phyloP scores from a whole-genome alignment of 2,888 invertebrate species.

The Pachycephus smyrnensis region DNA sequence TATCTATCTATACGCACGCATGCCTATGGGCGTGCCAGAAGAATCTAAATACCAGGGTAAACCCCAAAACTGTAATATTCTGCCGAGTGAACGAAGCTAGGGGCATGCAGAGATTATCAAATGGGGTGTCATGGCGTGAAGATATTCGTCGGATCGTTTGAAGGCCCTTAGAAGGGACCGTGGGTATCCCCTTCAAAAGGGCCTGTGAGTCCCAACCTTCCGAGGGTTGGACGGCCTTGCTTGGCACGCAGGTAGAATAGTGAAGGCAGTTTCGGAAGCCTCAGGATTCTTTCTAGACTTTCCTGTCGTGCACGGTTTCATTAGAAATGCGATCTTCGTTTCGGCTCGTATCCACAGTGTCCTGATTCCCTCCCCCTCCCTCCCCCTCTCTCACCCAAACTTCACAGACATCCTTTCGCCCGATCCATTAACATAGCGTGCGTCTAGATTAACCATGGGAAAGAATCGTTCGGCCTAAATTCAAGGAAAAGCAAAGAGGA shows the following conservation, averaged over 20 bases:
- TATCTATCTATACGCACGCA: neutral
- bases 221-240: constrained; percentile 32
- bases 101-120: constrained; percentile 18
- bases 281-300: neutral
- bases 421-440: no score
- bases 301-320: no score
- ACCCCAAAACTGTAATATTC: no score
- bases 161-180: neutral
- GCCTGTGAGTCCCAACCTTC: constrained; percentile 10
- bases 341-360: no score
- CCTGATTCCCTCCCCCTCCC: no score
- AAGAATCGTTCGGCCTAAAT: no score
- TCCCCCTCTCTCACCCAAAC: no score
- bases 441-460: no score
- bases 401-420: no score
- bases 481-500: no score
- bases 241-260: constrained; percentile 35
- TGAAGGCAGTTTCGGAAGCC: constrained; percentile 15
- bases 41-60: no score
- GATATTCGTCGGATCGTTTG: constrained; percentile 23
- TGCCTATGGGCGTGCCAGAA: neutral
- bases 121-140: constrained; percentile 20
- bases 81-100: neutral
- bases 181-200: neutral
- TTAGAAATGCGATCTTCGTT: no score